These are phyloP conservation scores for Acanthis flammea DNA, from an alignment of 2,797 vertebrate species.

Conservation along the genomic window DNA sequence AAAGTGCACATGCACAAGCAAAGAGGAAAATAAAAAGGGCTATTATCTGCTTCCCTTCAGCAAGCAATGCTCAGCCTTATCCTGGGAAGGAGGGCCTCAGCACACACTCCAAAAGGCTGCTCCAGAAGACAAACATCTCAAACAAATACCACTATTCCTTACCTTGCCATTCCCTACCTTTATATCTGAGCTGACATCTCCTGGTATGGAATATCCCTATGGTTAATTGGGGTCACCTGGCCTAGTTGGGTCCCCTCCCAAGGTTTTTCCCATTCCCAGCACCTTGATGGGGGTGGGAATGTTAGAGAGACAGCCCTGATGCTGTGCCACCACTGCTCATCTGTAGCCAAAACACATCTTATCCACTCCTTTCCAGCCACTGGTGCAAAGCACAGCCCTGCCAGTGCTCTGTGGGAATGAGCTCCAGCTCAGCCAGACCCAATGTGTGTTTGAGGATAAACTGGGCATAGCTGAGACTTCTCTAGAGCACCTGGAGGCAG, in stretches of 20 bases:
- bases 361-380: no score
- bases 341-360: neutral
- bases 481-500: neutral
- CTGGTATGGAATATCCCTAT: neutral
- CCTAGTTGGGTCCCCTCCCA: neutral
- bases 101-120: neutral
- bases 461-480: neutral
- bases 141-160: neutral
- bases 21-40: neutral
- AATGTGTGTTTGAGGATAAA: neutral
- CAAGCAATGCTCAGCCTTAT: neutral
- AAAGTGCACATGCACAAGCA: neutral
- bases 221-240: neutral
- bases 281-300: neutral
- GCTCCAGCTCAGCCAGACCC: neutral
- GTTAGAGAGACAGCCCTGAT: neutral
- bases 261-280: neutral
- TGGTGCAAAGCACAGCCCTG: neutral
- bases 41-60: no score
- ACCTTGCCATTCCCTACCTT: neutral
- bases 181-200: neutral
- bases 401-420: fast-evolving
- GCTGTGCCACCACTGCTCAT: neutral
- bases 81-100: neutral
- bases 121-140: neutral